Evolutionary conservation across 2,113 vertebrate genomes (phyloP), one percentile per base, ranked within the genome.

Genomic region (Zingel zingel): DNA sequence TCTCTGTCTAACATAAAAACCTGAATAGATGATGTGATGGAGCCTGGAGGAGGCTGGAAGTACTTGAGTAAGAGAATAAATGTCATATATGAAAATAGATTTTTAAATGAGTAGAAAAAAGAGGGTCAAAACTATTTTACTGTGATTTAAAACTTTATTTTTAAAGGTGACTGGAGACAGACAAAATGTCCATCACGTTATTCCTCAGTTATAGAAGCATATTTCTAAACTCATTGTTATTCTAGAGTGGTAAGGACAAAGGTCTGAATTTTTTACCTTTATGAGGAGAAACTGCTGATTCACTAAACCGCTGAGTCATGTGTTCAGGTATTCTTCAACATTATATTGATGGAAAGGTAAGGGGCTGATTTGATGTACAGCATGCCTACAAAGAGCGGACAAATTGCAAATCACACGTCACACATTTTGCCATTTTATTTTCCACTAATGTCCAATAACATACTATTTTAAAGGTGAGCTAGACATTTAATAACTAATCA

Each of bases 291-390:
- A 36, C 54, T 45, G 66, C 83, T 64, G 70, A 51, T 62, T 77
- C 51, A 16, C 65, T 21, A 78, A 84, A 79, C 11, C 3, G 61
- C 88, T 80, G 87, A 81, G 16, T 90, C 84, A 81, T 78, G 56
- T 23, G 63, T 63, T 75, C n/a, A 63, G 47, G 48, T 86, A 72
- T 70, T 75, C 73, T 78, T 70, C 45, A 66, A 47, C 72, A 67
- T 61, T 53, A 73, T 75, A 66, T 47, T 18, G 23, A 54, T 3
- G 48, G 56, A 27, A n/a, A 50, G 53, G 48, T 61, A 75, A 43
- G 53, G 21, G 33, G 11, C 56, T 33, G 54, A 74, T 80, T 79
- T 79, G 61, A 86, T 80, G 51, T 53, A 30, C 16, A 65, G 47
- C 70, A 39, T 18, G 56, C 21, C 69, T 23, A 27, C 15, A 66